Evolutionary conservation across 2,797 vertebrate species (phyloP).

Genomic region (Acrocephalus scirpaceus): DNA sequence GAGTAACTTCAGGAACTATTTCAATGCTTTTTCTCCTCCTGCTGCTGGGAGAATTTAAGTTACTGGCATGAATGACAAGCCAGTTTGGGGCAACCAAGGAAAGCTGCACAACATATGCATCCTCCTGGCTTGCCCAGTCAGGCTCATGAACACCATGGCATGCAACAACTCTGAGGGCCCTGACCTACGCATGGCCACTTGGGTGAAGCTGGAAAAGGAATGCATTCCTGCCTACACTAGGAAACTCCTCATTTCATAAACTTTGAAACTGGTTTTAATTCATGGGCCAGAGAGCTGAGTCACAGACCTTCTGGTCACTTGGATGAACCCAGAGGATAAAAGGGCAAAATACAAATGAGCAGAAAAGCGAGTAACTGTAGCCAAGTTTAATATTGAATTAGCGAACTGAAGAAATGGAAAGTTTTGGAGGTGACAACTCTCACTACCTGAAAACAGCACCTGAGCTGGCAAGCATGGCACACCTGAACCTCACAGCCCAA

Average conservation of each 20-base stretch:
- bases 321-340: not conserved
- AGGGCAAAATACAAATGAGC: not conserved
- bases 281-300: not conserved
- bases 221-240: not conserved
- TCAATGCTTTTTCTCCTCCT: not conserved
- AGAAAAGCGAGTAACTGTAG: not conserved
- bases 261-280: not conserved
- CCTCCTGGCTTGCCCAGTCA: not conserved
- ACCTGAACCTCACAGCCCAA: not conserved
- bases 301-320: not conserved
- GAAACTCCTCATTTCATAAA: not conserved
- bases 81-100: not conserved
- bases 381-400: not conserved
- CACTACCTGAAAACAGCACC: not conserved
- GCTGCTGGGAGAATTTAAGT: not conserved
- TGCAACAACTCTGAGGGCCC: not conserved
- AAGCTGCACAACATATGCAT: not conserved
- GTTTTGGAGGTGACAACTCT: not conserved
- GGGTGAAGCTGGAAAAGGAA: not conserved
- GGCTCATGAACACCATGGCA: rapidly evolving
- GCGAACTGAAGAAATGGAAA: not conserved
- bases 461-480: not conserved
- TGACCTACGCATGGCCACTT: rapidly evolving
- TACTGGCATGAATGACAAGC: not conserved
- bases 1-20: not conserved